These are phyloP conservation scores for Rhodeus uyekii DNA, from an alignment of 2,797 vertebrate species.

Conservation along the genomic window DNA sequence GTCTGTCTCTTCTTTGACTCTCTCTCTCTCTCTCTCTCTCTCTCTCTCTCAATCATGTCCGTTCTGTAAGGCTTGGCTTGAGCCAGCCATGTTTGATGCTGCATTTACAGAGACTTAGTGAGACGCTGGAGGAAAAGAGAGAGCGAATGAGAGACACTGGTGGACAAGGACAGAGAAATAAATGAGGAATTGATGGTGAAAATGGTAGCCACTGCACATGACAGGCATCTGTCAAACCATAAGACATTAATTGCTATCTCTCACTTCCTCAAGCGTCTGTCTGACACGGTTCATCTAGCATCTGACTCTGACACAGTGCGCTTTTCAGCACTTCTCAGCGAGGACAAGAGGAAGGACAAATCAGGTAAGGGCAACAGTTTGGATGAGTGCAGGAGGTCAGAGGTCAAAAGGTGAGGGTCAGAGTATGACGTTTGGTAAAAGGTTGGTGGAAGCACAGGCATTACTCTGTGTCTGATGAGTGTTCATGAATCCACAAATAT, in stretches of 20 bases:
- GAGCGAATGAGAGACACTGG: neutral
- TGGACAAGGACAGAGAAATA: slow-evolving; percentile 9
- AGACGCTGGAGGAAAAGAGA: neutral
- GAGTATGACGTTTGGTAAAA: neutral
- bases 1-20: slow-evolving; percentile 17
- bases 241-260: slow-evolving; percentile 19
- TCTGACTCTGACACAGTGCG: slow-evolving; percentile 14
- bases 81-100: slow-evolving; percentile 13
- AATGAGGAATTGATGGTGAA: neutral
- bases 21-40: neutral
- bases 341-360: neutral
- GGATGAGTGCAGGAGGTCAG: neutral
- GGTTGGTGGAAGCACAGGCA: neutral
- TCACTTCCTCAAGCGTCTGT: slow-evolving; percentile 19
- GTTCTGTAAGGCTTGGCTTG: neutral
- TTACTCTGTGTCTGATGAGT: neutral
- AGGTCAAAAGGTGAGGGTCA: neutral
- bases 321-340: neutral
- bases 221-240: slow-evolving; percentile 15
- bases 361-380: neutral
- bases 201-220: neutral
- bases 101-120: neutral
- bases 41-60: slow-evolving; percentile 2
- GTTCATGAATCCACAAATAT: neutral
- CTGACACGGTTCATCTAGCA: neutral